Evolutionary conservation across 2,797 vertebrate species (phyloP).

Genomic region (Xenopus petersii): DNA sequence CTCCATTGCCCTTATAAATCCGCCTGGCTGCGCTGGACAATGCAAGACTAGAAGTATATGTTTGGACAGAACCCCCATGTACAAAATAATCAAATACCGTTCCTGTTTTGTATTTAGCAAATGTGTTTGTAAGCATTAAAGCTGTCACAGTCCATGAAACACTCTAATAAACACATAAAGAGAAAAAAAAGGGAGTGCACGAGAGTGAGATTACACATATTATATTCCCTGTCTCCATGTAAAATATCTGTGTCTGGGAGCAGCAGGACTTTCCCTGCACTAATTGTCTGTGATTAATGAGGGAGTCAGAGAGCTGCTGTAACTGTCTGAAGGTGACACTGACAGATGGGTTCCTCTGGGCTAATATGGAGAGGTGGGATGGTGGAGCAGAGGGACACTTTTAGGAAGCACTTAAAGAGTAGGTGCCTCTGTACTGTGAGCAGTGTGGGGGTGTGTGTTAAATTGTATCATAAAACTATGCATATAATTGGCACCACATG

Average conservation of each 20-base stretch:
- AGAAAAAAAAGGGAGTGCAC: not conserved
- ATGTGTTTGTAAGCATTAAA: not conserved
- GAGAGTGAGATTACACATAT: constrained; percentile 3
- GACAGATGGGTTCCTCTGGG: constrained; percentile 42
- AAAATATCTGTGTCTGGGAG: constrained; percentile 11
- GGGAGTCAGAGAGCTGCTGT: constrained; percentile 7
- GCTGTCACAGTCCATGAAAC: not conserved
- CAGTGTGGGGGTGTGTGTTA: not conserved
- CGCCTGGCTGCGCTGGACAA: too few species aligned
- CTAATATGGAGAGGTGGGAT: constrained; percentile 2
- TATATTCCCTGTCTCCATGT: constrained; percentile 2
- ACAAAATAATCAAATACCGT: not conserved
- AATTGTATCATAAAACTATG: too few species aligned
- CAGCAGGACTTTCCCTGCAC: constrained; percentile 16
- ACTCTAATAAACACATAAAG: not conserved
- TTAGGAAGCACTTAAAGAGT: not conserved
- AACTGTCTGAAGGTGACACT: constrained; percentile 41
- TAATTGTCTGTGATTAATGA: constrained; percentile 48
- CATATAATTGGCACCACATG: too few species aligned
- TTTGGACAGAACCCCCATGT: not conserved
- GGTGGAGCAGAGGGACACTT: not conserved
- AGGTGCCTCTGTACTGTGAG: not conserved
- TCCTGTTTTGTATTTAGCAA: not conserved
- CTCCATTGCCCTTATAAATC: too few species aligned
- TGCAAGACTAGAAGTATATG: not conserved